A percentile compares a stretch with the other conserved stretches of the same genome.
These are phyloP conservation scores for Drosophila chauvacae DNA, from an alignment of 1,140 invertebrate genomes.

Conservation along the genomic window DNA sequence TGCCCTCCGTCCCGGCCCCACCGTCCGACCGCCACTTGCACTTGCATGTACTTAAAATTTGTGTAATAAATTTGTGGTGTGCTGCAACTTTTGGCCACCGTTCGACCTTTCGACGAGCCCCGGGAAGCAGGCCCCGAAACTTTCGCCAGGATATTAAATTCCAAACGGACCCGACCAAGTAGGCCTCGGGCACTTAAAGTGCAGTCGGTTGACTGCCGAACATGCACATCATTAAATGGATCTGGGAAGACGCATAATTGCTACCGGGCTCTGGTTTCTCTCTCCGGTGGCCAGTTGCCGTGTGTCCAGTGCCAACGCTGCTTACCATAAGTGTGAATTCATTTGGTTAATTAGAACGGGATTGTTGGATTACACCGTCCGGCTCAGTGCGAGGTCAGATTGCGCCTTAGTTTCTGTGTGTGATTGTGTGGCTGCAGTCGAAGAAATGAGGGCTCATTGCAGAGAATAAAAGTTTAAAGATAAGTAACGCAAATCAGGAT, in stretches of 20 bases:
- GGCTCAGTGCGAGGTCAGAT: not conserved
- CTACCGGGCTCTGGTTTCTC: conserved; percentile 28
- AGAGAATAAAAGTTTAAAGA: not conserved
- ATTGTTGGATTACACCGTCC: conserved; percentile 64
- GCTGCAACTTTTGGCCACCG: conserved; percentile 57
- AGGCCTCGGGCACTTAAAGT: conserved; percentile 33
- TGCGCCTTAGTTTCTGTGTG: conserved; percentile 2
- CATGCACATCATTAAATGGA: conserved; percentile 56
- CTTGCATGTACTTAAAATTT: conserved; percentile 45
- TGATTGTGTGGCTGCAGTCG: conserved; percentile 21
- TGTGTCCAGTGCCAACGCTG: conserved; percentile 28
- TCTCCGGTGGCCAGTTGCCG: not conserved
- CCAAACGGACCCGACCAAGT: not conserved
- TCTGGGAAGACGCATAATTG: conserved; percentile 50
- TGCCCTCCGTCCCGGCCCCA: not conserved
- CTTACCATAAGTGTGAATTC: conserved; percentile 75
- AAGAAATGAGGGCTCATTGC: not conserved
- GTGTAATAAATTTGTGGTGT: conserved; percentile 61
- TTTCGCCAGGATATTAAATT: conserved; percentile 56
- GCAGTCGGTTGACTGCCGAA: conserved; percentile 18
- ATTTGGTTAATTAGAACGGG: conserved; percentile 76
- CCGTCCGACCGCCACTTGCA: conserved; percentile 20
- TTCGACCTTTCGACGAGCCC: conserved; percentile 45
- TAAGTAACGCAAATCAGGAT: not conserved
- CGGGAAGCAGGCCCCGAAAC: conserved; percentile 38